Evolutionary conservation across 1,140 invertebrate species (phyloP), one percentile per base, ranked within the genome.

Genomic region (Chironomus tepperi): DNA sequence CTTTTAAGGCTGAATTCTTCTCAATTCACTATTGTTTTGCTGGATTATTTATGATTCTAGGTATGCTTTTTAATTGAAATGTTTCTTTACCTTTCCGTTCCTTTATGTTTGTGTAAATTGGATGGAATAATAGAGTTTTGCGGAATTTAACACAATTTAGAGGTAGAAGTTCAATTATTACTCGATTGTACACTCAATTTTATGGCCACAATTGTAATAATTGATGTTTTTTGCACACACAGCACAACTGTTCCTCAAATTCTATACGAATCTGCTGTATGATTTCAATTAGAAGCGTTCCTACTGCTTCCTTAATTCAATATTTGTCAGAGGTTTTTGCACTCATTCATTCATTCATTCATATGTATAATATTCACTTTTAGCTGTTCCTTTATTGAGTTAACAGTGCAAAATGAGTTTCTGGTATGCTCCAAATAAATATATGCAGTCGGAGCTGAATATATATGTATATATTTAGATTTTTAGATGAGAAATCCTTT

Each of bases 1-100:
- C 47, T 57, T n/a, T n/a, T 10, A 1, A 5, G 12, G 47, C 47
- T 12, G 1, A 12, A n/a, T 47, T 47, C 42, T 10, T 43, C 42
- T 43, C 42, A 47, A 12, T 3, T 47, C 12, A 15, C 12, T 57
- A 57, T 57, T 57, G 47, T 57, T 57, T 57, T 57, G 12, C 9
- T n/a, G 47, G 47, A 57, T 57, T 57, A 57, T 57, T 57, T 57
- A 57, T 57, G 47, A 12, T 57, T 57, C 47, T 15, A n/a, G 10
- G 47, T 15, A 57, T 57, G n/a, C n/a, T 57, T 57, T 57, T 57
- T 57, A 57, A 57, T 57, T 57, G 47, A 57, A 57, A 57, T 57
- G 47, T 57, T 12, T 57, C 47, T 57, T 57, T 57, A 57, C 47
- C 47, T 57, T n/a, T 57, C 47, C 47, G 8, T 47, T 5, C 24